Base-by-base conservation (phyloP, 2,797 vertebrate species). In the Eupleurogrammus muticus region DNA sequence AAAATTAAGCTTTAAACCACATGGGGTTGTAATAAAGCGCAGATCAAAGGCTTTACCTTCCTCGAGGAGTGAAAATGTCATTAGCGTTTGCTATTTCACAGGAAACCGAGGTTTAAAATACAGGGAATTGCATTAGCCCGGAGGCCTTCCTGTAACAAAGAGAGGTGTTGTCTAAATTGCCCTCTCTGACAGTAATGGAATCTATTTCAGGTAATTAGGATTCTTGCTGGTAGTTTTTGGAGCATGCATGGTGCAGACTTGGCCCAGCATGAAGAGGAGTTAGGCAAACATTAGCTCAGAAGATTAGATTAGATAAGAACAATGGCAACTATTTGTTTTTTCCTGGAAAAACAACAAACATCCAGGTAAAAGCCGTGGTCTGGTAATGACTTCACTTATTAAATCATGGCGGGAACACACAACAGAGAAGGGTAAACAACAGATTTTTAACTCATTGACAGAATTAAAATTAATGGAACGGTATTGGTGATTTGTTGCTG, bases 1-100 rank as follows among this genome's bases (percentile, higher is more conserved):
- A 61, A 52, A 0, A 13, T 46, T 49, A 24, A 19, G 34, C 13
- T 20, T 53, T 8, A 23, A 65, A 62, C 34, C 23, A 34, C 52
- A 50, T 34, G 35, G 38, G 21, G 69, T 46, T 14, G 51, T 51
- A 62, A 34, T n/a, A 49, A n/a, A 9, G 24, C 38, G 23, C 20
- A 50, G 40, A 81, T 81, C 52, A 65, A 70, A 79, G 59, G 21
- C 38, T 71, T 51, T 34, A 53, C 32, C 51, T 53, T 38, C 24
- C 49, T 19, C 1, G 12, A 61, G 16, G 44, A 75, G 32, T 17
- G 17, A 14, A 74, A 61, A 44, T 47, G 42, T 61, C 46, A 50
- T 79, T 64, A 44, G 34, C 38, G 35, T 51, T 53, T 61, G 40
- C 4, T 20, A n/a, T 70, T 66, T 73, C 38, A 70, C 32, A 52